Base-by-base conservation (phyloP, 2,888 invertebrate species). In the Ennomos erosarius region DNA sequence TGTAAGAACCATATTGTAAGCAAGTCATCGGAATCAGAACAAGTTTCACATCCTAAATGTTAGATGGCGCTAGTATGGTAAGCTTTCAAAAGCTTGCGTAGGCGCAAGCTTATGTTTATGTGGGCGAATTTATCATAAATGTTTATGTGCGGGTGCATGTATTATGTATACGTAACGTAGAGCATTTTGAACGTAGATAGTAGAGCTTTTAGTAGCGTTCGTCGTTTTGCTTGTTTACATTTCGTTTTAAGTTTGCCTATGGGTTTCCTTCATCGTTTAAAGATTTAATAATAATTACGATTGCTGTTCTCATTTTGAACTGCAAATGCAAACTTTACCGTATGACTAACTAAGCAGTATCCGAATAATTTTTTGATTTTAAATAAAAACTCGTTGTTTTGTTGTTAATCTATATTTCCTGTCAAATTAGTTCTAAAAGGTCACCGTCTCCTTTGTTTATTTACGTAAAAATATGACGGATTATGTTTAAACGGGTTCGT, bases 11-110 rank as follows among this genome's bases (percentile, higher is more conserved):
- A 71, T 61, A 13, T 53, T 11, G 45, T 26, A 9, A 44, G 39
- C 49, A 35, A 45, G 26, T 4, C n/a, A n/a, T n/a, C 8, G 10
- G 10, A 33, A 16, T 33, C 43, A 45, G 34, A 49, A 38, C 11
- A 42, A 43, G 62, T 56, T 73, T 61, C 62, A 12, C 9, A 10
- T n/a, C 8, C 1, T 6, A 0, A 1, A 46, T 45, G 50, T 40
- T 70, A 88, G 89, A 80, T 87, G 89, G 86, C 89, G 87, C 75
- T 74, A 72, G 65, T 58, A 48, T 34, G 5, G 46, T 54, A 46
- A 73, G 61, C 60, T 64, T 56, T 43, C 33, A 9, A 48, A 48
- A 66, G 59, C 61, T 59, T 74, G 78, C 80, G 79, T 70, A 63
- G 58, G 67, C 65, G 67, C 65, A 61, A 4, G 52, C 51, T 12